Evolutionary conservation across 23 tunicate genomes (phyloP).

Genomic region (Trididemnum miniatum): DNA sequence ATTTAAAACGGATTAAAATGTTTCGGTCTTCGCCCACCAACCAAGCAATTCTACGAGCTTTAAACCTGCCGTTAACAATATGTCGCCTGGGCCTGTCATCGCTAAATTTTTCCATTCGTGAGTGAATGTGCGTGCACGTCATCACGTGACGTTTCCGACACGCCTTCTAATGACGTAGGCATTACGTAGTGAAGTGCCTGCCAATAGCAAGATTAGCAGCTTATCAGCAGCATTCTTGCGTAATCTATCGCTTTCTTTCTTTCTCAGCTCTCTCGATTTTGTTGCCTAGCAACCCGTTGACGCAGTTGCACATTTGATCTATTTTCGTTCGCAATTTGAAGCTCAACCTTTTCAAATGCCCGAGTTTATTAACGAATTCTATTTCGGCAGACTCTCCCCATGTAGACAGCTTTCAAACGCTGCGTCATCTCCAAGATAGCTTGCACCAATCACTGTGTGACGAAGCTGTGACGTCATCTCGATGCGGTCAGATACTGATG

Average conservation of each 20-base stretch:
- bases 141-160: slow-evolving; percentile 15
- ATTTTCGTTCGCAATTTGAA: neutral
- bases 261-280: neutral
- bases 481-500: slow-evolving; percentile 80
- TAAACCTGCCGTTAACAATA: too few species aligned
- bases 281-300: slow-evolving; percentile 9
- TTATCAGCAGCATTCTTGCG: neutral
- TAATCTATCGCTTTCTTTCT: neutral
- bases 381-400: slow-evolving; percentile 71
- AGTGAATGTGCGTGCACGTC: slow-evolving; percentile 19
- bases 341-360: neutral
- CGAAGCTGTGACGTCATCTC: slow-evolving; percentile 36
- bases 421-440: slow-evolving; percentile 62
- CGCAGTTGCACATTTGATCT: neutral
- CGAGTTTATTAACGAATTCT: neutral
- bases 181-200: neutral
- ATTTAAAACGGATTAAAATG: too few species aligned
- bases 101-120: slow-evolving; percentile 13
- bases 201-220: neutral
- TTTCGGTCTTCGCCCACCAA: too few species aligned
- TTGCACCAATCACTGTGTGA: slow-evolving; percentile 70
- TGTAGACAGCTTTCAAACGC: slow-evolving; percentile 54
- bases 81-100: too few species aligned
- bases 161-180: slow-evolving; percentile 9
- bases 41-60: too few species aligned